These are phyloP conservation scores for Cheilosia soror DNA, from an alignment of 2,888 invertebrate genomes.

Conservation along the genomic window DNA sequence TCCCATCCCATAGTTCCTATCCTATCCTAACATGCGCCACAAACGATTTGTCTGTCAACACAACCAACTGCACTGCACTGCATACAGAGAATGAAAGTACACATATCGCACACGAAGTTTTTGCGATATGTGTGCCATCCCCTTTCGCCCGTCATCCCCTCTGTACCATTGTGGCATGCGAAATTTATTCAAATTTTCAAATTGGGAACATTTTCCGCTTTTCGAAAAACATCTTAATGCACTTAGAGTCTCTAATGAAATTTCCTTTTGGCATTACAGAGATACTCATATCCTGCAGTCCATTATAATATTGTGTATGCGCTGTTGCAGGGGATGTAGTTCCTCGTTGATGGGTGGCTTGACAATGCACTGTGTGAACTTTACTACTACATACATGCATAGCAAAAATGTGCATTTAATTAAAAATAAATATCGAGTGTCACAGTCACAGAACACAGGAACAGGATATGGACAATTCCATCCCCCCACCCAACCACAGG, in stretches of 20 bases:
- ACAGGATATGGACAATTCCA: conserved; percentile 30
- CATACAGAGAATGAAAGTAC: conserved; percentile 31
- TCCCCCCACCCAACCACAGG: not conserved
- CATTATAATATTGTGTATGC: not conserved
- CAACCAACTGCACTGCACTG: conserved; percentile 42
- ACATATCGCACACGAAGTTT: conserved; percentile 28
- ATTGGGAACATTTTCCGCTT: conserved; percentile 73
- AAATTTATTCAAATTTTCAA: conserved; percentile 69
- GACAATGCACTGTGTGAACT: conserved; percentile 36
- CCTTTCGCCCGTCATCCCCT: not conserved
- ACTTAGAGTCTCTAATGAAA: conserved; percentile 79
- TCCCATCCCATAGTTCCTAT: not conserved
- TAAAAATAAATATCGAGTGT: conserved; percentile 72
- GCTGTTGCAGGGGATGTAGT: too few species aligned
- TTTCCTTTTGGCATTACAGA: conserved; percentile 69
- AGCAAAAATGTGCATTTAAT: conserved; percentile 68
- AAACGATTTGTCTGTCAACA: conserved; percentile 70
- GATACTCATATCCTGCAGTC: conserved; percentile 35
- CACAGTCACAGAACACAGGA: not conserved
- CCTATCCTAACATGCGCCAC: conserved; percentile 35
- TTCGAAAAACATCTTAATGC: conserved; percentile 82
- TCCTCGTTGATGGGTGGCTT: conserved; percentile 6
- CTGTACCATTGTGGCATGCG: not conserved
- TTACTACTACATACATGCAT: not conserved
- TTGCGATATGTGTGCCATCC: conserved; percentile 4